A percentile compares a stretch with the other conserved stretches of the same genome.
Conservation (phyloP, 2,888 invertebrate species). For the Antheraea yamamai region DNA sequence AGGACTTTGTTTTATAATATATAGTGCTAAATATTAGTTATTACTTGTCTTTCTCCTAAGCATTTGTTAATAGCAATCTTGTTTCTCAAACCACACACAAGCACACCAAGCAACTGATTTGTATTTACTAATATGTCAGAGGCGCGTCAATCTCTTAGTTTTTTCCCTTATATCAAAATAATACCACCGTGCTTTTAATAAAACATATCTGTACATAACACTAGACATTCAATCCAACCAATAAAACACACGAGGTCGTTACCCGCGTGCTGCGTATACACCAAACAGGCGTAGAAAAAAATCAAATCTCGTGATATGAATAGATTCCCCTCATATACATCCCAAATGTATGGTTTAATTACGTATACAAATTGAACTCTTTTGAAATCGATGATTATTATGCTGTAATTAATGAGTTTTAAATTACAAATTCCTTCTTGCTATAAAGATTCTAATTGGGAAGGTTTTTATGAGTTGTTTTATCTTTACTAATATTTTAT, state of each 20-base stretch:
- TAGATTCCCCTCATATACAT: conserved; percentile 1
- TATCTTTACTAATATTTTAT: background rate
- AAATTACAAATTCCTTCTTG: background rate
- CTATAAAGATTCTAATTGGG: background rate
- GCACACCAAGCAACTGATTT: background rate
- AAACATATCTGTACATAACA: background rate
- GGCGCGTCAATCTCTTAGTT: background rate
- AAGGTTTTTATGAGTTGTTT: background rate
- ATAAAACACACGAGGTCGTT: conserved; percentile 6
- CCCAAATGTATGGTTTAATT: background rate
- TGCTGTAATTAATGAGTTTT: conserved; percentile 6
- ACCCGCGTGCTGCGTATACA: background rate
- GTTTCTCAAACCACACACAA: background rate
- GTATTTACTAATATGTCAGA: background rate
- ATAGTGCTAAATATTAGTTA: background rate
- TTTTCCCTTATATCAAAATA: background rate
- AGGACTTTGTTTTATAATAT: too few species aligned
- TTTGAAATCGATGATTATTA: conserved; percentile 4
- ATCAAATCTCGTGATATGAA: conserved; percentile 9
- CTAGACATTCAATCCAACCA: conserved; percentile 1
- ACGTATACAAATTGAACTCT: conserved; percentile 10
- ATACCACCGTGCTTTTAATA: background rate
- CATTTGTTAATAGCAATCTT: background rate
- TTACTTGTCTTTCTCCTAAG: background rate
- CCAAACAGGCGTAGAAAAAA: background rate